A percentile compares a stretch with the other conserved stretches of the same genome.
These are phyloP conservation scores for Sebastes baramenuke DNA, from an alignment of 2,797 vertebrate species.

Conservation along the genomic window DNA sequence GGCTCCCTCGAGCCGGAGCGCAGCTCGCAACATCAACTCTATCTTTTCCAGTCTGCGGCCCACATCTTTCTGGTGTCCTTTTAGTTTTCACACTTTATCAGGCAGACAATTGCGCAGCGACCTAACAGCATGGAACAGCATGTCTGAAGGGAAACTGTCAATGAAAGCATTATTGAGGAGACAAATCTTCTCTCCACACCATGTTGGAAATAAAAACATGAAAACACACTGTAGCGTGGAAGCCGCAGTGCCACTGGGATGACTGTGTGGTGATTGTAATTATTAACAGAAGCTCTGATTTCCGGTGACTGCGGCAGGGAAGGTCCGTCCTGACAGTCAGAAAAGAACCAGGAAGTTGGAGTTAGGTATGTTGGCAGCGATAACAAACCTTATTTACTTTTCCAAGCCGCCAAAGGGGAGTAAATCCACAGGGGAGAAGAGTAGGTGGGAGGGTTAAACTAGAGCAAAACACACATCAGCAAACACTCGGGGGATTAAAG, in stretches of 20 bases:
- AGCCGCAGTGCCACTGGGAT: background rate
- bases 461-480: slow-evolving; percentile 62
- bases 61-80: slow-evolving; percentile 19
- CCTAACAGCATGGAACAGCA: background rate
- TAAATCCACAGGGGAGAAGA: slow-evolving; percentile 49
- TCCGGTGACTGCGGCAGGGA: slow-evolving; percentile 12
- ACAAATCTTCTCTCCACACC: background rate
- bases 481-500: slow-evolving; percentile 57
- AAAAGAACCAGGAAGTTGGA: slow-evolving; percentile 69
- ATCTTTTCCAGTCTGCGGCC: slow-evolving; percentile 44
- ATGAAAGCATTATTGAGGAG: background rate
- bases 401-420: slow-evolving; percentile 52
- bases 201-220: slow-evolving; percentile 7
- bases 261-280: slow-evolving; percentile 53
- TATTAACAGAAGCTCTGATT: slow-evolving; percentile 59
- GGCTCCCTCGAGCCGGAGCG: slow-evolving; percentile 53
- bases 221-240: background rate
- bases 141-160: slow-evolving; percentile 13
- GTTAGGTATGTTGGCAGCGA: slow-evolving; percentile 58
- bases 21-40: slow-evolving; percentile 41
- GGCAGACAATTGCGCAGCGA: slow-evolving; percentile 19
- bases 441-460: slow-evolving; percentile 22
- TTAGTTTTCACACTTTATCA: slow-evolving; percentile 48
- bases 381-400: slow-evolving; percentile 74
- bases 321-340: slow-evolving; percentile 24